Evolutionary conservation across 2,888 invertebrate genomes (phyloP).

Genomic region (Mesorhabditis sp.): DNA sequence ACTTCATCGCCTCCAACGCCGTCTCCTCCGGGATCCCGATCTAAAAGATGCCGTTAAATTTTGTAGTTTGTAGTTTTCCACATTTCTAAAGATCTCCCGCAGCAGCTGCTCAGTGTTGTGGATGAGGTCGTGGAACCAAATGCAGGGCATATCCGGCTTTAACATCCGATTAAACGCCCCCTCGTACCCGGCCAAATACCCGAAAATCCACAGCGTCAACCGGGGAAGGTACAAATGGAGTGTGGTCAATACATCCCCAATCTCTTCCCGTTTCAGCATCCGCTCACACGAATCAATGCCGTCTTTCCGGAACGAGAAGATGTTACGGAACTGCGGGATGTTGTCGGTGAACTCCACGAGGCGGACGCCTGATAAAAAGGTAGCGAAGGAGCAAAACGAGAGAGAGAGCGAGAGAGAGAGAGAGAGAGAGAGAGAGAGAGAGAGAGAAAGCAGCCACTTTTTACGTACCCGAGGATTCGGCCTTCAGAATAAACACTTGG

Average conservation of each 20-base stretch:
- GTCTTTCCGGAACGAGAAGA: slow-evolving; percentile 1
- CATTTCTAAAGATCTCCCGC: not conserved
- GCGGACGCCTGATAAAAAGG: not conserved
- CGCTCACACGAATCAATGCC: not conserved
- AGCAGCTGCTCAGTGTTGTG: not conserved
- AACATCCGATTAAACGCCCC: not conserved
- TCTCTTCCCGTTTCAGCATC: slow-evolving; percentile 1
- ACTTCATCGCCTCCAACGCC: not conserved
- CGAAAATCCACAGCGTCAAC: not conserved
- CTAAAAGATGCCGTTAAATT: not conserved
- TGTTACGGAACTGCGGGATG: not conserved
- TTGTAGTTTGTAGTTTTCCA: not conserved
- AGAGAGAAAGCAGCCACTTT: too few relatives aligned
- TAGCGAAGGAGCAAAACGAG: too few relatives aligned
- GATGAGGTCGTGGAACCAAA: slow-evolving; percentile 3
- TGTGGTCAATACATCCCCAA: slow-evolving; percentile 1
- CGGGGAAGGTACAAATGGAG: not conserved
- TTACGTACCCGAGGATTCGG: not conserved
- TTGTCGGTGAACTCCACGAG: slow-evolving; percentile 2
- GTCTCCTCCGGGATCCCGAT: slow-evolving; percentile 2
- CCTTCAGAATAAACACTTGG: slow-evolving; percentile 1
- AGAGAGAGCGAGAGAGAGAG: too few relatives aligned
- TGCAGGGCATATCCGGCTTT: slow-evolving; percentile 2
- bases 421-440: too few relatives aligned
- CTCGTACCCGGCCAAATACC: not conserved